phyloP scores from a whole-genome alignment of 2,113 vertebrate species.

The Gopherus evgoodei region DNA sequence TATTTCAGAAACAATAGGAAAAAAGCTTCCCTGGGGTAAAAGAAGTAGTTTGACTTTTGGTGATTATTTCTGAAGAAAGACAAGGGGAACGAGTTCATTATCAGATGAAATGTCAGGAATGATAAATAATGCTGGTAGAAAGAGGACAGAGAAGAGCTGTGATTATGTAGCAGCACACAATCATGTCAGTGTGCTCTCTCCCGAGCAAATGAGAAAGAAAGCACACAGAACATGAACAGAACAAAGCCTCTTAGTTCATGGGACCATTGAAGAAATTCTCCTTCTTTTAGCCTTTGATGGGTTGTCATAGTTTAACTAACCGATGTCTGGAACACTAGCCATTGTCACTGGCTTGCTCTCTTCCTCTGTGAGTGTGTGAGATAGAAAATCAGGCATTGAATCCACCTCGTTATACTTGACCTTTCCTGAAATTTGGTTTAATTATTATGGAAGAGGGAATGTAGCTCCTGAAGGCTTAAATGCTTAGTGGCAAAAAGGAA shows the following conservation, averaged over 20 bases:
- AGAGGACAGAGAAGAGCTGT: not conserved
- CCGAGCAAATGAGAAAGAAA: accelerated
- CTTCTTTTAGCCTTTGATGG: conserved; percentile 23
- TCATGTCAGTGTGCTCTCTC: not conserved
- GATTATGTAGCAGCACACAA: not conserved
- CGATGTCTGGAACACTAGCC: not conserved
- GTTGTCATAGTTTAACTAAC: conserved; percentile 24
- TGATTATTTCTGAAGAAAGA: not conserved
- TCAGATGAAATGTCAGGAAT: conserved; percentile 35
- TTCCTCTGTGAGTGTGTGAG: not conserved
- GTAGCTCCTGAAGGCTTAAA: not conserved
- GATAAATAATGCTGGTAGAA: conserved; percentile 29
- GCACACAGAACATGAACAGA: not conserved
- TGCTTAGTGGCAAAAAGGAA: not conserved
- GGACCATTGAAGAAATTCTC: not conserved
- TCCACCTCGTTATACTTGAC: not conserved
- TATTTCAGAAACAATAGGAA: not conserved
- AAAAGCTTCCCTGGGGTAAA: not conserved
- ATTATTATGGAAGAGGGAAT: conserved; percentile 17
- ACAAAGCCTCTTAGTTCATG: conserved; percentile 12
- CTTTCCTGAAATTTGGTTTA: conserved; percentile 34
- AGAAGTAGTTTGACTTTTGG: not conserved
- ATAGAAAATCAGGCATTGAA: conserved; percentile 22
- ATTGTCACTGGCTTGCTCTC: not conserved
- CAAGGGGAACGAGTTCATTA: not conserved